Conservation (phyloP, 2,113 vertebrate species). For the Mobula birostris region DNA sequence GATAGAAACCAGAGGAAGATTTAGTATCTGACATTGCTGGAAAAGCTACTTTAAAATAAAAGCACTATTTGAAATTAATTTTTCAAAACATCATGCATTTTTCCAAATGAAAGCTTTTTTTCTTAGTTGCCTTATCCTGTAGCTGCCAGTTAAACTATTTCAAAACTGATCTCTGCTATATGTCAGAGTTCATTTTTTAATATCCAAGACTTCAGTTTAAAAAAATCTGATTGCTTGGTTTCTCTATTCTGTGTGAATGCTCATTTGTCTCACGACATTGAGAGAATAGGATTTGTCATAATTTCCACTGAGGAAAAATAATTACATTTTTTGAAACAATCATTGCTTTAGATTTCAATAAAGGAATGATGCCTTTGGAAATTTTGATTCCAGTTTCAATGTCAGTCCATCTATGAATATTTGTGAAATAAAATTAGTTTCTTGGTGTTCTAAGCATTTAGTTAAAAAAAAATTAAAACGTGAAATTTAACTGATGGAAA, state of each 20-base stretch:
- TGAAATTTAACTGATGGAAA: background rate
- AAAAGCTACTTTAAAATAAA: no score
- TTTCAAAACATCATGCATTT: background rate
- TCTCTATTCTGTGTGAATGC: background rate
- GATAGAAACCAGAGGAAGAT: no score
- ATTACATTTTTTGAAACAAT: background rate
- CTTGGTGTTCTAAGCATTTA: background rate
- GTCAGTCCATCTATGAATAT: background rate
- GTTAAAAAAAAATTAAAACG: background rate
- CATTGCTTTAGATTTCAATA: background rate
- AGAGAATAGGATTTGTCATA: background rate
- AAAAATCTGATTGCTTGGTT: background rate
- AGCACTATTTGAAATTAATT: no score
- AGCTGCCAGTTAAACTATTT: background rate
- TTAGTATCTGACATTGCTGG: no score
- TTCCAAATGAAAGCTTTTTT: background rate
- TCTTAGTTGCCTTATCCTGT: background rate
- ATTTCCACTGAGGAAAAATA: background rate
- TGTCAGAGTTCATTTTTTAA: background rate
- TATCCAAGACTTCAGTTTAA: background rate
- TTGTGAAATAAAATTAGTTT: background rate
- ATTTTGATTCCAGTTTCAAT: background rate
- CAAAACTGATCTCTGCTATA: background rate
- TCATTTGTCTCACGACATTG: background rate
- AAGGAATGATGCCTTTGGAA: background rate